phyloP scores from a whole-genome alignment of 2,113 vertebrate genomes.

The Elephas maximus region DNA sequence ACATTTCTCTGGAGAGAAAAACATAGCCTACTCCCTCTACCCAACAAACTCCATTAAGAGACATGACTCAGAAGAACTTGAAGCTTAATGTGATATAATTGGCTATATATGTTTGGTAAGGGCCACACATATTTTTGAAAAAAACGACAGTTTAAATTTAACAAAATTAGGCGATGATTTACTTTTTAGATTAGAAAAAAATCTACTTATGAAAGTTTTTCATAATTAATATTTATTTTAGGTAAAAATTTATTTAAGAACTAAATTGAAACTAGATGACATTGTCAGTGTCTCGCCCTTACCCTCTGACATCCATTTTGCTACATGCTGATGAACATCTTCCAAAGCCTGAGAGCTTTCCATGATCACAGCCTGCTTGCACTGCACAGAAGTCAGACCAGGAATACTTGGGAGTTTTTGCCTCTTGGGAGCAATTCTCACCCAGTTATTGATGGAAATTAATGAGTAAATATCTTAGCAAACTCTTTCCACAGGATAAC shows the following conservation, averaged over 20 bases:
- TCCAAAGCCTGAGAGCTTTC: neutral
- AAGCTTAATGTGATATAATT: neutral
- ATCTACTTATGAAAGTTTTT: neutral
- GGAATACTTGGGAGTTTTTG: neutral
- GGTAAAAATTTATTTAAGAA: neutral
- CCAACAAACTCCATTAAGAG: neutral
- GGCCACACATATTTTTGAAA: neutral
- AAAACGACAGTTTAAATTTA: neutral
- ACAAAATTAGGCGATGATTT: neutral
- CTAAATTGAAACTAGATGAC: neutral
- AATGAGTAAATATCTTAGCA: neutral
- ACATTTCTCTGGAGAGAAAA: conserved; percentile 34
- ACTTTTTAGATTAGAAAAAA: neutral
- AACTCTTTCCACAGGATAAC: neutral
- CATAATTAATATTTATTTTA: neutral
- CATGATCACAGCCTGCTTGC: neutral
- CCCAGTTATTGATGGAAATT: neutral
- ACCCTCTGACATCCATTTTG: neutral
- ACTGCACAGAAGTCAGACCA: neutral
- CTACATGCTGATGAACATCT: neutral
- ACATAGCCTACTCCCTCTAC: neutral
- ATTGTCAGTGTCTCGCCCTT: neutral
- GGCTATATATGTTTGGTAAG: neutral
- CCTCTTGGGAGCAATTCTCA: neutral
- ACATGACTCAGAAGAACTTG: neutral